Evolutionary conservation across 2,888 invertebrate species (phyloP), one percentile per base, ranked within the genome.

Genomic region (Clunio marinus): DNA sequence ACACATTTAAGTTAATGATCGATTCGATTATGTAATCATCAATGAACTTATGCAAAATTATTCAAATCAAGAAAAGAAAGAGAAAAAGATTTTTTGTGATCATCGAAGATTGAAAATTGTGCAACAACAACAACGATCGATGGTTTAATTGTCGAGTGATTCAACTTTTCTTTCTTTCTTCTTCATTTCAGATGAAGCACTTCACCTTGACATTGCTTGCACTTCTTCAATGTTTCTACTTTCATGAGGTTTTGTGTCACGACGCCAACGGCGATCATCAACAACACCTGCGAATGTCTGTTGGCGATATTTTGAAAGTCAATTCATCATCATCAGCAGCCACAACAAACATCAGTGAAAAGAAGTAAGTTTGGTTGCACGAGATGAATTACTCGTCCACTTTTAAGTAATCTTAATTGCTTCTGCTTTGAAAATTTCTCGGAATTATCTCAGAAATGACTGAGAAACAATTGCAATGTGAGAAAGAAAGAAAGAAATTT

Each of bases 171-270:
- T 25, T 7, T 7, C 3, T 60, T 60, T 32, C 15, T 10, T 35
- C n/a, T 55, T 17, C 35, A 28, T 35, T 51, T 66, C 66, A 66
- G 66, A 66, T 66, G 66, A 66, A 66, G 20, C 27, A 32, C 32
- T 55, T 66, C 66, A 51, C 66, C 66, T 66, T 66, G 66, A 57
- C 57, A 37, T 55, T 66, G 35, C 66, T 66, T 20, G 55, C 55
- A 55, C 45, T 55, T 66, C 28, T 46, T 45, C 63, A 63, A 17
- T 63, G 63, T 5, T n/a, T 41, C 17, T 20, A 17, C 41, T 41
- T 45, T 28, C 13, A 41, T 63, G 41, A 46, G 15, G 17, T 45
- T 27, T 63, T 55, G 20, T 66, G 66, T 24, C 13, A 7, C 15
- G n/a, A 45, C 35, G n/a, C 57, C 13, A 45, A 45, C 13, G 57